phyloP scores from a whole-genome alignment of 1,140 invertebrate genomes.

The Procambarus clarkii region DNA sequence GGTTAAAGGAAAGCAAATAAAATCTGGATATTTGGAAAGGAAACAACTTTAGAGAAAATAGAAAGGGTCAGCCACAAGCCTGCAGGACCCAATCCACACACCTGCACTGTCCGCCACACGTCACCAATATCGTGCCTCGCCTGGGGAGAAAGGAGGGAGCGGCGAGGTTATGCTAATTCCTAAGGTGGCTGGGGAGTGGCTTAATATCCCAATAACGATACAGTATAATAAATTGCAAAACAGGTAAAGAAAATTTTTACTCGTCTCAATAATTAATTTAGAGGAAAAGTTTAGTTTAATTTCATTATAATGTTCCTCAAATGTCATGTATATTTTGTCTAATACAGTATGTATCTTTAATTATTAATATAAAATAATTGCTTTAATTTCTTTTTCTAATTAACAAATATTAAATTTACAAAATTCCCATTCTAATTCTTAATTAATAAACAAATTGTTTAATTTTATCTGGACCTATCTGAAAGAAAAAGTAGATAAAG shows the following conservation, averaged over 20 bases:
- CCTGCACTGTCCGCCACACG: slow-evolving; percentile 71
- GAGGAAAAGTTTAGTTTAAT: not conserved
- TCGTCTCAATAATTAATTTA: not conserved
- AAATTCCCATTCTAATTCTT: too few species aligned
- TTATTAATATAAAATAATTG: too few species aligned
- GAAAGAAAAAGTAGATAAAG: not conserved
- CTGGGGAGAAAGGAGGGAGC: slow-evolving; percentile 69
- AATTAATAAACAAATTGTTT: too few species aligned
- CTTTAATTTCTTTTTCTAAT: too few species aligned
- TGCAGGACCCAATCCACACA: slow-evolving; percentile 61
- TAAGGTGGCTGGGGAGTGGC: slow-evolving; percentile 33
- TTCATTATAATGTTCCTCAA: not conserved
- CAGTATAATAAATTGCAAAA: not conserved
- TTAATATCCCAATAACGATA: not conserved
- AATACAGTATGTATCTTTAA: too few species aligned
- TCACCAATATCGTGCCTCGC: slow-evolving; percentile 72
- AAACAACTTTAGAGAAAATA: slow-evolving; percentile 23
- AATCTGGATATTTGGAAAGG: not conserved
- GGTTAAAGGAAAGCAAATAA: slow-evolving; percentile 42
- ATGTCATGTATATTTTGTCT: not conserved
- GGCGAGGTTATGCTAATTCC: slow-evolving; percentile 62
- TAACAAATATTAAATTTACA: too few species aligned
- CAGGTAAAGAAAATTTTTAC: not conserved
- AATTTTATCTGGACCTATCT: too few species aligned
- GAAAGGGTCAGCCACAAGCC: slow-evolving; percentile 28